Evolutionary conservation across 1,140 invertebrate species (phyloP).

Genomic region (Drosophila sproati): DNA sequence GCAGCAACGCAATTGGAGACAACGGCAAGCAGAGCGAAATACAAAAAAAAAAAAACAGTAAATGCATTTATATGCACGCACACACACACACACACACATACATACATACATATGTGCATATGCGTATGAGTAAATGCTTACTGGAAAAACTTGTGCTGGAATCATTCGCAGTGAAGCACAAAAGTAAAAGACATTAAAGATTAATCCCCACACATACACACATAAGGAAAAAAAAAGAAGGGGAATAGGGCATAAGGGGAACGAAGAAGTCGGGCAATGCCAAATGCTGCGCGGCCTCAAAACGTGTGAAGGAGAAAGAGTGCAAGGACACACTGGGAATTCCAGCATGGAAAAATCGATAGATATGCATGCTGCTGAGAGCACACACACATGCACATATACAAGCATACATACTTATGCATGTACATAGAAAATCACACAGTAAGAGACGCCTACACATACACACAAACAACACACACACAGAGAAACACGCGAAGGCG

Average conservation of each 20-base stretch:
- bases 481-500: constrained; percentile 19
- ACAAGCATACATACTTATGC: constrained; percentile 31
- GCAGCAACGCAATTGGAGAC: constrained; percentile 9
- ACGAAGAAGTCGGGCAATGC: constrained; percentile 19
- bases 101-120: constrained; percentile 1
- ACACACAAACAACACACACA: neutral
- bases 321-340: constrained; percentile 72
- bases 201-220: constrained; percentile 12
- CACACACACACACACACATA: neutral
- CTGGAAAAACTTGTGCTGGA: constrained; percentile 21
- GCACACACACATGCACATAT: constrained; percentile 4
- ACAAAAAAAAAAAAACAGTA: constrained; percentile 3
- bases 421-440: constrained; percentile 38
- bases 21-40: constrained; percentile 2
- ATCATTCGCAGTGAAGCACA: neutral
- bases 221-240: constrained; percentile 23
- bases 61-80: constrained; percentile 7
- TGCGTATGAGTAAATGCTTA: neutral
- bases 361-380: constrained; percentile 57
- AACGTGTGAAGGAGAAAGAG: constrained; percentile 43
- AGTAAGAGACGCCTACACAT: constrained; percentile 18
- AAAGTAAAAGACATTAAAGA: neutral
- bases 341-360: constrained; percentile 74
- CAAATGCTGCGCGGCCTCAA: constrained; percentile 32
- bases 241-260: constrained; percentile 10